Conservation (phyloP, 2,113 vertebrate genomes). For the Bambusicola thoracicus region DNA sequence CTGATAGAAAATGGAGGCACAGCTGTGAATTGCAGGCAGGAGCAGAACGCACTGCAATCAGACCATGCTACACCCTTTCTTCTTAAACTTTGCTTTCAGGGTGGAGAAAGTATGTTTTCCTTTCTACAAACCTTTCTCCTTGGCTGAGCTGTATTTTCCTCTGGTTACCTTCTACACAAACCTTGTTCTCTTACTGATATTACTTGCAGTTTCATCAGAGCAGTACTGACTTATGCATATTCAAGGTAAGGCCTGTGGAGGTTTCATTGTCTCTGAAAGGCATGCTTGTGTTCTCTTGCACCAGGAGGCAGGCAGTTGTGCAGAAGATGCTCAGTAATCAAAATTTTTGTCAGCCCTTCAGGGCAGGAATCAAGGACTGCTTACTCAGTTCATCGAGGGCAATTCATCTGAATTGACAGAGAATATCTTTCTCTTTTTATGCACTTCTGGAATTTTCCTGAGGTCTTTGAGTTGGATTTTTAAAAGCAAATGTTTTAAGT, state of each 20-base stretch:
- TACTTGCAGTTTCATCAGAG: neutral
- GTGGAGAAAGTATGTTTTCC: neutral
- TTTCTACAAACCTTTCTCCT: neutral
- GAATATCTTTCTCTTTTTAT: neutral
- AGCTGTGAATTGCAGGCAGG: neutral
- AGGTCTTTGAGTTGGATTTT: neutral
- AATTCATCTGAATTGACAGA: neutral
- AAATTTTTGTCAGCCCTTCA: neutral
- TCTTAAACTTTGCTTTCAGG: slow-evolving; percentile 37
- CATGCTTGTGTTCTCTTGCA: neutral
- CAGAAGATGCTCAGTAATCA: neutral
- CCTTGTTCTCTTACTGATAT: neutral
- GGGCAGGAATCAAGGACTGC: neutral
- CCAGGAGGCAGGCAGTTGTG: neutral
- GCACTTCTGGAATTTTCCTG: neutral
- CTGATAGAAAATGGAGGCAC: neutral
- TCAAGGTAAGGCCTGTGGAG: neutral
- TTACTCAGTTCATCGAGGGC: neutral
- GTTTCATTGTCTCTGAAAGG: neutral
- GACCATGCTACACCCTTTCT: neutral
- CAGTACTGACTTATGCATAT: neutral
- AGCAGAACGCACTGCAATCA: neutral
- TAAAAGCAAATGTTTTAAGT: neutral
- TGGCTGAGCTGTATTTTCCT: neutral
- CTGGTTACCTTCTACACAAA: neutral